A percentile compares a stretch with the other conserved stretches of the same genome.
These are phyloP conservation scores for Neogale vison DNA, from an alignment of 2,113 vertebrate genomes.

Conservation along the genomic window DNA sequence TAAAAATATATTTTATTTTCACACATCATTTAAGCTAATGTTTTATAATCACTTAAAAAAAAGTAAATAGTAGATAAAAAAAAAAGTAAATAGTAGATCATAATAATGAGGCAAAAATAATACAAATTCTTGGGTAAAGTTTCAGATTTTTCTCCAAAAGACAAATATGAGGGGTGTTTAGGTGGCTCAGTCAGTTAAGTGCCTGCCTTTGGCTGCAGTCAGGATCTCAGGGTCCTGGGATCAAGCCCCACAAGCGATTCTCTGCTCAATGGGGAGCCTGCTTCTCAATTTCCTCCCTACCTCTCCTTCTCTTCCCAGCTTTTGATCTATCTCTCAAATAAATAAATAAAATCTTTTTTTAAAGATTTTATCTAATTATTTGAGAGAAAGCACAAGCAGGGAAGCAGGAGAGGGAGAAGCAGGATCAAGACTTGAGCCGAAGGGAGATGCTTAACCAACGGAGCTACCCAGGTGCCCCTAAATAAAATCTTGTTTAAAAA, in stretches of 20 bases:
- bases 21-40: neutral
- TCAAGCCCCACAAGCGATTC: neutral
- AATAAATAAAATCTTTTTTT: no score
- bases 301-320: neutral
- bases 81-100: neutral
- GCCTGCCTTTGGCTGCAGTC: neutral
- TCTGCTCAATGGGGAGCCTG: neutral
- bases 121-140: neutral
- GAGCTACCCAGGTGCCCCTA: neutral
- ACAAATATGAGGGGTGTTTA: neutral
- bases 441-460: neutral
- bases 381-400: no score
- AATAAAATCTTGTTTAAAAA: neutral
- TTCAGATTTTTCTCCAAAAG: neutral
- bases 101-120: neutral
- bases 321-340: no score
- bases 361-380: no score
- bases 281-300: neutral
- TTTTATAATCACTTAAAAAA: neutral
- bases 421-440: neutral
- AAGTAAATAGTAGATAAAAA: neutral
- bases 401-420: neutral
- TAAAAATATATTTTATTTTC: neutral
- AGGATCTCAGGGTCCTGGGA: neutral
- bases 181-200: neutral